A percentile compares a stretch with the other conserved stretches of the same genome.
Conservation (phyloP, 2,888 invertebrate species). For the Lutraria lutraria region DNA sequence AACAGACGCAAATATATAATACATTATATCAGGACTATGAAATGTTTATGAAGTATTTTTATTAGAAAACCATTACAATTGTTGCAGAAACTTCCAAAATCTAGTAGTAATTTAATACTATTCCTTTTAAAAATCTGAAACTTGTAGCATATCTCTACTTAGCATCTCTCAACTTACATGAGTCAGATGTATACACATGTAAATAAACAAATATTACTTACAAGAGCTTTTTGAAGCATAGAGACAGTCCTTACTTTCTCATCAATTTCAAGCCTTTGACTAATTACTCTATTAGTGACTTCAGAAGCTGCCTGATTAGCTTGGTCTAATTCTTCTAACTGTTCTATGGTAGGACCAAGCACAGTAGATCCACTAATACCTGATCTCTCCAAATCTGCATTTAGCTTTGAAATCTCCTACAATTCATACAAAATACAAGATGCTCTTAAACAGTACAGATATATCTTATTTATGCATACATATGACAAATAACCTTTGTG, state of each 20-base stretch:
- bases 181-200: background rate
- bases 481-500: too few species aligned
- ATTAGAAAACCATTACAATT: too few species aligned
- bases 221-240: conserved; percentile 87
- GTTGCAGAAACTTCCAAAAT: too few species aligned
- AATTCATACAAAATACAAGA: background rate
- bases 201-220: conserved; percentile 58
- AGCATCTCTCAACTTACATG: too few species aligned
- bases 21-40: too few species aligned
- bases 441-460: background rate
- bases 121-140: too few species aligned
- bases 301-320: conserved; percentile 85
- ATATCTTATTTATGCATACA: too few species aligned
- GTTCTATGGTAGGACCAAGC: conserved; percentile 83
- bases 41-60: too few species aligned
- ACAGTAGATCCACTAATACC: conserved; percentile 61
- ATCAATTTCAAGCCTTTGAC: conserved; percentile 85
- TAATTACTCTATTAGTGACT: conserved; percentile 84
- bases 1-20: too few species aligned
- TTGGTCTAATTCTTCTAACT: conserved; percentile 83
- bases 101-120: too few species aligned
- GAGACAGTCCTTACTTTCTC: conserved; percentile 85
- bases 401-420: conserved; percentile 81
- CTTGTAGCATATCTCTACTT: too few species aligned
- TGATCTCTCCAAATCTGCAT: conserved; percentile 81